Base-by-base conservation (phyloP, 2,888 invertebrate species). In the Ceratothoa steindachneri region DNA sequence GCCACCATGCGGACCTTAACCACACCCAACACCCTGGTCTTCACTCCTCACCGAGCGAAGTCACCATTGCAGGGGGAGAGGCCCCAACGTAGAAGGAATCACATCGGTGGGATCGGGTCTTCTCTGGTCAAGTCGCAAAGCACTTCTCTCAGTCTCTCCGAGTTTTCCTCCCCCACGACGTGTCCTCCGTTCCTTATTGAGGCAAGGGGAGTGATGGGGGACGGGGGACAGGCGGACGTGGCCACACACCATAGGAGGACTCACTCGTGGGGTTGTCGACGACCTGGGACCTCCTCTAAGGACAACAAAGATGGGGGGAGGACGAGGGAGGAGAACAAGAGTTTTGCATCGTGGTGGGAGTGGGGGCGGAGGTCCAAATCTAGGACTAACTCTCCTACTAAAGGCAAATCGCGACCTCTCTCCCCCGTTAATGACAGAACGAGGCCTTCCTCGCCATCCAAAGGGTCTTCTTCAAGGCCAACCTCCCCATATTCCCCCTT, bases 251-350 rank as follows among this genome's bases (percentile, higher is more conserved):
- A 77, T 30, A 70, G 77, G 24, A 68, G 77, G 28, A 66, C 77
- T n/a, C 71, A 74, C 9, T 77, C 77, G 24, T 77, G 77, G 77
- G 74, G 71, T 69, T 77, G 77, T 51, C 65, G 77, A 1, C 66
- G 74, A 3, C 74, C 77, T 9, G 77, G 77, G 22, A 72, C 77
- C 27, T 72, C 77, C 69, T 67, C 71, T n/a, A 75, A 75, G 53
- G 69, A 69, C 28, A 41, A 65, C 9, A 22, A 67, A 15, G 67
- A 29, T 1, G 29, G 12, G 15, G 67, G 22, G 3, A 30, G 29
- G 29, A n/a, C 19, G 29, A 60, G 68, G 12, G 51, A 68, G 52
- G 51, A 22, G 31, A 73, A 70, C 12, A 72, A 71, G 65, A 69
- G 69, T 24, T 29, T 55, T 22, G 70, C 28, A 29, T 9, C 70